phyloP scores from a whole-genome alignment of 1,140 invertebrate genomes.

The Ectropis grisescens region DNA sequence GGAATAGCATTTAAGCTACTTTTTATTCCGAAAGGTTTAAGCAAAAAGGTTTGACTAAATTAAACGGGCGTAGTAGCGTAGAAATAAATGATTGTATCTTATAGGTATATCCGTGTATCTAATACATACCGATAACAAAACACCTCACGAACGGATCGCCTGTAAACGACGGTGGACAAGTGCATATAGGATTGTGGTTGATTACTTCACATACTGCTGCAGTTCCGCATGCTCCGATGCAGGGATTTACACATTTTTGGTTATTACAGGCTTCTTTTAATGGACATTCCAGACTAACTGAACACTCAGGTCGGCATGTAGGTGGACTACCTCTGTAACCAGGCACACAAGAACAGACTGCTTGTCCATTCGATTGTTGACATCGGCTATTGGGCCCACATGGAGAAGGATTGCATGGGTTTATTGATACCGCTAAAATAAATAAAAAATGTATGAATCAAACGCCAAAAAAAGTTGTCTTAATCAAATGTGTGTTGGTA shows the following conservation, averaged over 20 bases:
- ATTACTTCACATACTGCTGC: slow-evolving; percentile 84
- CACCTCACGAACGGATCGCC: slow-evolving; percentile 87
- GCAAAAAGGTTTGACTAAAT: too few relatives aligned
- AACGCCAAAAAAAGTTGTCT: too few relatives aligned
- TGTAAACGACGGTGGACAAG: slow-evolving; percentile 79
- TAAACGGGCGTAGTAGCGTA: too few relatives aligned
- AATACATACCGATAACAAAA: slow-evolving; percentile 68
- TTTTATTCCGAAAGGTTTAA: background rate
- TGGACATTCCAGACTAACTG: slow-evolving; percentile 76
- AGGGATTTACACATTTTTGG: slow-evolving; percentile 80
- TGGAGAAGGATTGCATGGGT: slow-evolving; percentile 76
- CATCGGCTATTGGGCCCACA: slow-evolving; percentile 78
- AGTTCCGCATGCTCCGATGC: slow-evolving; percentile 79
- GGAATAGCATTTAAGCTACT: background rate
- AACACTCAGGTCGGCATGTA: slow-evolving; percentile 77
- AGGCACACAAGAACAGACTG: slow-evolving; percentile 73
- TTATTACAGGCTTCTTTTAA: slow-evolving; percentile 77
- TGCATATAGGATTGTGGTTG: slow-evolving; percentile 85
- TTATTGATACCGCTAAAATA: slow-evolving; percentile 31
- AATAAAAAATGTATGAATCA: slow-evolving; percentile 2
- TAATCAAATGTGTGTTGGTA: too few relatives aligned
- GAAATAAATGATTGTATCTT: too few relatives aligned
- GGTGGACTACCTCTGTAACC: slow-evolving; percentile 73
- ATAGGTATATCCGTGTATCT: too few relatives aligned
- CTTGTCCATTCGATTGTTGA: slow-evolving; percentile 71